phyloP scores from a whole-genome alignment of 2,113 vertebrate species.

The Tragelaphus imberbis region DNA sequence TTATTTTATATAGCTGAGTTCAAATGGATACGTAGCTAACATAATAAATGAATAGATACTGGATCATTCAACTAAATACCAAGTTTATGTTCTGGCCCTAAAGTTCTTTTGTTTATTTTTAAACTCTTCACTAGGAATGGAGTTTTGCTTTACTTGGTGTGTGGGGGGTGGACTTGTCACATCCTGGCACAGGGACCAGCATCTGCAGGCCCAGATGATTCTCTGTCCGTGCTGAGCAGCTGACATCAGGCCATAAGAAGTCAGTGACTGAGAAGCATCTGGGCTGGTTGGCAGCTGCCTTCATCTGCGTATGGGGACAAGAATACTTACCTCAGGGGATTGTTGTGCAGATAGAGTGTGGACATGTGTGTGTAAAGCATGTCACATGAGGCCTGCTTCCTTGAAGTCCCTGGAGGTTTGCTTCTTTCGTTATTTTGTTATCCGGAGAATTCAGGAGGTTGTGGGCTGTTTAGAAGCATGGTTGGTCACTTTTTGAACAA shows the following conservation, averaged over 20 bases:
- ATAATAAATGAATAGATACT: neutral
- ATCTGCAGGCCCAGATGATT: neutral
- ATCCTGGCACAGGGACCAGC: neutral
- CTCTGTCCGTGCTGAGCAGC: neutral
- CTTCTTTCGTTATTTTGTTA: too few species aligned
- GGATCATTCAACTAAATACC: neutral
- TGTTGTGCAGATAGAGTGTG: neutral
- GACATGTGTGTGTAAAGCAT: neutral
- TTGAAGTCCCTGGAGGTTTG: too few species aligned
- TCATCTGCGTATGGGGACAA: neutral
- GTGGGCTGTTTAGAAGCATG: too few species aligned
- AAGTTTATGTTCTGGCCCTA: neutral
- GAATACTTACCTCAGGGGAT: fast-evolving
- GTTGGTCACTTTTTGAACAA: neutral
- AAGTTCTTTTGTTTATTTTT: neutral
- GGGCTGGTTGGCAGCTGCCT: neutral
- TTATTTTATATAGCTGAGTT: neutral
- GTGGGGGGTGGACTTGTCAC: neutral
- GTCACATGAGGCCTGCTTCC: fast-evolving
- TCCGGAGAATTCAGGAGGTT: fast-evolving
- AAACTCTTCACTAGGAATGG: neutral
- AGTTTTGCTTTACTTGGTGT: neutral
- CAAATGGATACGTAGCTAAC: neutral
- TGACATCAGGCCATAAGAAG: neutral
- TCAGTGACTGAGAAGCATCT: neutral